Conservation (phyloP, 1,140 invertebrate species). For the Vollenhovia emeryi region DNA sequence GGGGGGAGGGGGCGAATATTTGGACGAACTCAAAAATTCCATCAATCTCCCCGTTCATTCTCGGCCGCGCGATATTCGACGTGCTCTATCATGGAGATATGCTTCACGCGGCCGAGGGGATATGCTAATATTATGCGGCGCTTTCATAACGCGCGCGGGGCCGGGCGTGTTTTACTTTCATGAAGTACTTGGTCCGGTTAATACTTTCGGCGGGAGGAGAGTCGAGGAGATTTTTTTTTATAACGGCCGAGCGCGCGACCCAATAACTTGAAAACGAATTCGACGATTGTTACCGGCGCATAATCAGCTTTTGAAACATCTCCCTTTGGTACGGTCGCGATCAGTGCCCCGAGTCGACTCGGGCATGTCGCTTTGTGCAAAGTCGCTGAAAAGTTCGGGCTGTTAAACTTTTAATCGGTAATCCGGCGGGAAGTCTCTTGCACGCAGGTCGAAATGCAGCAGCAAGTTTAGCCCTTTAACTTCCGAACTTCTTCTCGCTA, state of each 20-base stretch:
- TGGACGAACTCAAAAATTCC: conserved; percentile 58
- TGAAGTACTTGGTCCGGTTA: conserved; percentile 74
- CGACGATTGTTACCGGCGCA: conserved; percentile 30
- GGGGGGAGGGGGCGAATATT: conserved; percentile 34
- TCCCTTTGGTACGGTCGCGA: not conserved
- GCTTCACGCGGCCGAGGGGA: conserved; percentile 66
- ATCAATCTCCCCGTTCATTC: conserved; percentile 60
- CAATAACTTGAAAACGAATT: conserved; percentile 25
- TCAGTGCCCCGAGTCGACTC: not conserved
- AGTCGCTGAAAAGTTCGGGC: conserved; percentile 49
- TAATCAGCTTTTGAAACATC: conserved; percentile 38
- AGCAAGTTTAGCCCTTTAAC: conserved; percentile 47
- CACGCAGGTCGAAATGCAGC: conserved; percentile 34
- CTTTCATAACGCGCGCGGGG: conserved; percentile 74
- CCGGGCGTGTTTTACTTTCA: conserved; percentile 71
- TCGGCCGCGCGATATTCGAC: conserved; percentile 68
- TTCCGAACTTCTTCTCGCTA: conserved; percentile 39
- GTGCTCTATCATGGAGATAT: conserved; percentile 78
- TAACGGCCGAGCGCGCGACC: not conserved
- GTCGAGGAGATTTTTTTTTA: conserved; percentile 2
- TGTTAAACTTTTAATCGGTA: conserved; percentile 59
- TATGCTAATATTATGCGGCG: conserved; percentile 80
- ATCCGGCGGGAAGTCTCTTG: conserved; percentile 39
- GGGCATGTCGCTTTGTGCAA: conserved; percentile 27
- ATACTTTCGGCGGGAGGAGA: conserved; percentile 71